Evolutionary conservation across 2,113 vertebrate species (phyloP).

Genomic region (Myanophis thanlyinensis): DNA sequence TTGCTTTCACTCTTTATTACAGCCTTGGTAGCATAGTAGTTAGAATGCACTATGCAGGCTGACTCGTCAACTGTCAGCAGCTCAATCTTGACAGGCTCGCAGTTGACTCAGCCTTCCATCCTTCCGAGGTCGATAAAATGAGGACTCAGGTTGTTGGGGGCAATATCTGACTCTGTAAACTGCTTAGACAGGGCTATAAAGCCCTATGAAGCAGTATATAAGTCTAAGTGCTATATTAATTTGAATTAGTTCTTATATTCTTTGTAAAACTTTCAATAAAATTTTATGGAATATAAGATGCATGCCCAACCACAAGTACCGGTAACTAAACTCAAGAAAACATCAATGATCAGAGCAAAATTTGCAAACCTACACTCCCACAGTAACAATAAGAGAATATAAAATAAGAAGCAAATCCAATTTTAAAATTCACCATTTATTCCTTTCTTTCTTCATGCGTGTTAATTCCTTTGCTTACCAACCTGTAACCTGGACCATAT

Average conservation of each 20-base stretch:
- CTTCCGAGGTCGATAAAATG: neutral
- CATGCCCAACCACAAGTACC: neutral
- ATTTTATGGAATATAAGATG: neutral
- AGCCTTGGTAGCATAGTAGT: neutral
- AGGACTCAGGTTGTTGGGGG: neutral
- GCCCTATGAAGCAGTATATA: neutral
- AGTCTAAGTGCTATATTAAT: neutral
- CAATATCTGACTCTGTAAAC: neutral
- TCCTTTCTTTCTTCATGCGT: neutral
- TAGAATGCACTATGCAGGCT: neutral
- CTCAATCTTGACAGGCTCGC: neutral
- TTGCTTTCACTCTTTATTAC: neutral
- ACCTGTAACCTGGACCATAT: neutral
- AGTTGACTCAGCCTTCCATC: neutral
- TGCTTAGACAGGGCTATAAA: neutral
- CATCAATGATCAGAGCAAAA: neutral
- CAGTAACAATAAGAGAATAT: neutral
- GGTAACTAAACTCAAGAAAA: neutral
- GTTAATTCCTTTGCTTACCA: neutral
- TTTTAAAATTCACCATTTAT: neutral
- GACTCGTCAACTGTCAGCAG: neutral
- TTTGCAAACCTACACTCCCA: neutral
- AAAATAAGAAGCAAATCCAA: neutral
- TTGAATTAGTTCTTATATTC: neutral
- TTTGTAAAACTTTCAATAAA: neutral